These are phyloP conservation scores for Orthosia incerta DNA, from an alignment of 2,888 invertebrate genomes.

Conservation along the genomic window DNA sequence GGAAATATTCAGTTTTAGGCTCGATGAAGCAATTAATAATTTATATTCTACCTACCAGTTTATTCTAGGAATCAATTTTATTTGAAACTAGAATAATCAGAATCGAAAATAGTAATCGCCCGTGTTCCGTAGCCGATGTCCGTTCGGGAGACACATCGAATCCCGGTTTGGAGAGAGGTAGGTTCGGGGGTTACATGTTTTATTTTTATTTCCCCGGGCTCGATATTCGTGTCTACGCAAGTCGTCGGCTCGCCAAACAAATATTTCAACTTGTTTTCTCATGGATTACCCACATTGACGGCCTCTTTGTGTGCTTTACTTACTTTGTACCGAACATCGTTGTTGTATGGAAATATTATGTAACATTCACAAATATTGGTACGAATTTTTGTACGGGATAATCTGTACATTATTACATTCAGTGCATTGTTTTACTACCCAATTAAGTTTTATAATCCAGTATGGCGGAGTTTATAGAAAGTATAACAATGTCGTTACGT, in stretches of 20 bases:
- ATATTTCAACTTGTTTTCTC: slow-evolving; percentile 71
- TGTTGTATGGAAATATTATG: slow-evolving; percentile 56
- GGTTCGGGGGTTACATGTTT: slow-evolving; percentile 31
- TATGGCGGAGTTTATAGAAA: slow-evolving; percentile 25
- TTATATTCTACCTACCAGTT: slow-evolving; percentile 1
- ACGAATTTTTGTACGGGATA: slow-evolving; percentile 43
- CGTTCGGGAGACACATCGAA: slow-evolving; percentile 26
- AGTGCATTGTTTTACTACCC: slow-evolving; percentile 48
- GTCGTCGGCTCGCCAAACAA: slow-evolving; percentile 68
- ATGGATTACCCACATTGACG: slow-evolving; percentile 73
- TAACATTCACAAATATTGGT: slow-evolving; percentile 50
- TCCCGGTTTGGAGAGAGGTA: slow-evolving; percentile 35
- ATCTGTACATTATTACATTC: slow-evolving; percentile 46
- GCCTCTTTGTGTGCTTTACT: slow-evolving; percentile 71
- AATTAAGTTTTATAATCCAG: slow-evolving; percentile 48
- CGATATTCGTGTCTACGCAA: slow-evolving; percentile 56
- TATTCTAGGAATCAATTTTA: slow-evolving; percentile 13
- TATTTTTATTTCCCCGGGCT: slow-evolving; percentile 40
- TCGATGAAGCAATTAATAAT: slow-evolving; percentile 26
- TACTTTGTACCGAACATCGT: slow-evolving; percentile 55
- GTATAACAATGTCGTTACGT: slow-evolving; percentile 16
- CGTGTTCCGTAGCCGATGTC: slow-evolving; percentile 23
- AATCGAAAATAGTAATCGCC: slow-evolving; percentile 31
- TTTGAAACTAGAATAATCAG: slow-evolving; percentile 26
- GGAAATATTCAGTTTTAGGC: slow-evolving; percentile 21